Evolutionary conservation across 2,888 invertebrate genomes (phyloP).

Genomic region (Sinelater perroti): DNA sequence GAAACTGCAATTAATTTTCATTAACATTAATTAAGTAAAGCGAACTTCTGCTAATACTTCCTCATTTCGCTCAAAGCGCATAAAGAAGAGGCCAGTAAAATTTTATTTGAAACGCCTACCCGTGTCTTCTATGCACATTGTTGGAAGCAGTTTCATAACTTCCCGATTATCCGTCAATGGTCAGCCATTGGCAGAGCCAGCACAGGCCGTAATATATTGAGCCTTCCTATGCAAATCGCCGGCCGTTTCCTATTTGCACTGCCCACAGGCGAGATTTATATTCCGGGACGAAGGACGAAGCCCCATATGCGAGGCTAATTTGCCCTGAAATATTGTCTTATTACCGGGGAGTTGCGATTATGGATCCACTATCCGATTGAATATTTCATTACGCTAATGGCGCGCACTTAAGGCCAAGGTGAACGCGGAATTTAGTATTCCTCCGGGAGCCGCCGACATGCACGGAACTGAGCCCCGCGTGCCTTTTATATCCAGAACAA

Average conservation of each 20-base stretch:
- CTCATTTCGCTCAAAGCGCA: too few species aligned
- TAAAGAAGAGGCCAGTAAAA: too few species aligned
- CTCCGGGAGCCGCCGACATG: too few species aligned
- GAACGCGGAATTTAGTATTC: constrained; percentile 9
- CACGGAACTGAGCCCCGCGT: too few species aligned
- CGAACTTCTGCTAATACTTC: too few species aligned
- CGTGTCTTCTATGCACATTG: neutral
- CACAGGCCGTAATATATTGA: constrained; percentile 19
- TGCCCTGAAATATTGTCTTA: constrained; percentile 13
- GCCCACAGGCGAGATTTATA: constrained; percentile 43
- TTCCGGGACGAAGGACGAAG: constrained; percentile 41
- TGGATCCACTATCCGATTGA: constrained; percentile 23
- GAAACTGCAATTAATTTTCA: too few species aligned
- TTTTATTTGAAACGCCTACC: too few species aligned
- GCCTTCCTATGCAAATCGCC: constrained; percentile 41
- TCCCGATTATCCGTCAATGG: constrained; percentile 27
- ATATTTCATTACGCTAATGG: constrained; percentile 22
- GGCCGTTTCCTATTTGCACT: constrained; percentile 44
- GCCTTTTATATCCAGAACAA: too few species aligned
- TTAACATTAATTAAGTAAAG: too few species aligned
- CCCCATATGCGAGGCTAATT: constrained; percentile 28
- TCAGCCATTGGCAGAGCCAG: constrained; percentile 13
- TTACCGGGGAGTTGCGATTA: constrained; percentile 6
- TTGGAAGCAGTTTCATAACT: constrained; percentile 25
- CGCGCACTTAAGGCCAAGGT: constrained; percentile 22